phyloP scores from a whole-genome alignment of 2,113 vertebrate species.

The Stigmatopora nigra region DNA sequence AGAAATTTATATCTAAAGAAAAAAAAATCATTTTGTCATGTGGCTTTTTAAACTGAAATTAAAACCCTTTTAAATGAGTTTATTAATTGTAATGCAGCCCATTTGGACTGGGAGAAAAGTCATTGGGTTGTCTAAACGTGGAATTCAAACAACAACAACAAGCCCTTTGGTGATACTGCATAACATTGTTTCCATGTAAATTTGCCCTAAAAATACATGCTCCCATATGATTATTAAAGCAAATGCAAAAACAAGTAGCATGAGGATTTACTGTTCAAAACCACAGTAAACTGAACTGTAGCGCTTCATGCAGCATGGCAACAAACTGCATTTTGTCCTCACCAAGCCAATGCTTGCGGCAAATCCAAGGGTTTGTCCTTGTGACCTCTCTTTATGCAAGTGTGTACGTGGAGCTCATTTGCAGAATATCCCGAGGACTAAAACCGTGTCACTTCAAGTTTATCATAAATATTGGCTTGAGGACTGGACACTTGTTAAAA shows the following conservation, averaged over 20 bases:
- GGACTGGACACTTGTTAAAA: slow-evolving; percentile 38
- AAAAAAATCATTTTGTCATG: no score
- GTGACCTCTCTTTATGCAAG: slow-evolving; percentile 19
- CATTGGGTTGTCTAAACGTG: no score
- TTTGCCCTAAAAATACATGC: no score
- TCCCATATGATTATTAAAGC: no score
- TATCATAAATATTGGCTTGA: slow-evolving; percentile 42
- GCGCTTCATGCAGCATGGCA: slow-evolving; percentile 7
- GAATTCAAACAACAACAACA: no score
- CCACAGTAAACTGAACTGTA: background rate
- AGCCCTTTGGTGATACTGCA: no score
- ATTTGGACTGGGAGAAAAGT: no score
- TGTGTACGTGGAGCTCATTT: slow-evolving; percentile 26
- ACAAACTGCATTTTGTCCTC: slow-evolving; percentile 27
- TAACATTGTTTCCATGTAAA: no score
- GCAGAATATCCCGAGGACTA: slow-evolving; percentile 45
- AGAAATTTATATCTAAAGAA: no score
- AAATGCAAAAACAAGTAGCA: background rate
- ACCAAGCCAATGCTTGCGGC: slow-evolving; percentile 15
- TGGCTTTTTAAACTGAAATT: no score
- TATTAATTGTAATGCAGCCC: no score
- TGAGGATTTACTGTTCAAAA: background rate
- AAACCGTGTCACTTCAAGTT: slow-evolving; percentile 51
- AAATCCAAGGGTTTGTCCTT: slow-evolving; percentile 39
- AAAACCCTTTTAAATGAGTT: no score